A percentile compares a stretch with the other conserved stretches of the same genome.
These are phyloP conservation scores for Gobionotothen gibberifrons DNA, from an alignment of 2,797 vertebrate species.

Conservation along the genomic window DNA sequence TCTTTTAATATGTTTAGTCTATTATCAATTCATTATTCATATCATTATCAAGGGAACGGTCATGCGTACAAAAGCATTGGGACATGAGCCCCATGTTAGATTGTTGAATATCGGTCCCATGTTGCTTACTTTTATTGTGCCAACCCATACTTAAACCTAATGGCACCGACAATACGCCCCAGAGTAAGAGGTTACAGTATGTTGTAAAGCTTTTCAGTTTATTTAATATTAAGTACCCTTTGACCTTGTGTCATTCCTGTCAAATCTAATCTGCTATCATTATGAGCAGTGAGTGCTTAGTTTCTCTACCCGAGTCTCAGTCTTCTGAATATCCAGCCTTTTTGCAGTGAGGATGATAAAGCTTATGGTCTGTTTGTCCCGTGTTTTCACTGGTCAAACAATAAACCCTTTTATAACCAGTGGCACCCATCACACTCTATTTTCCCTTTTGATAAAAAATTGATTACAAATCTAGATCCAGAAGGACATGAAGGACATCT, in stretches of 20 bases:
- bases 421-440: constrained; percentile 11
- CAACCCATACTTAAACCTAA: constrained; percentile 3
- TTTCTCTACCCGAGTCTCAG: constrained; percentile 20
- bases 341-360: constrained; percentile 7
- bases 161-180: neutral
- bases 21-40: no score
- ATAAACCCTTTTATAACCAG: neutral
- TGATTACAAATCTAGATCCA: constrained; percentile 25
- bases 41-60: neutral
- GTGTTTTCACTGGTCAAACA: constrained; percentile 21
- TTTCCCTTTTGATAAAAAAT: constrained; percentile 1
- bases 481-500: constrained; percentile 3
- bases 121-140: neutral
- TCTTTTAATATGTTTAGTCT: neutral
- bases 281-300: constrained; percentile 20
- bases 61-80: neutral
- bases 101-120: neutral
- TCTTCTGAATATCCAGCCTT: constrained; percentile 12
- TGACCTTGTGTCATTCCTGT: constrained; percentile 17
- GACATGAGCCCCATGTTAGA: neutral
- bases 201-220: constrained; percentile 24
- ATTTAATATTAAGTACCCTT: constrained; percentile 25
- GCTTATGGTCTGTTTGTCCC: constrained; percentile 19
- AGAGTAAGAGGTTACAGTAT: constrained; percentile 1
- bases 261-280: constrained; percentile 9